Conservation (phyloP, 1,140 invertebrate species). For the Chrysomallon squamiferum region DNA sequence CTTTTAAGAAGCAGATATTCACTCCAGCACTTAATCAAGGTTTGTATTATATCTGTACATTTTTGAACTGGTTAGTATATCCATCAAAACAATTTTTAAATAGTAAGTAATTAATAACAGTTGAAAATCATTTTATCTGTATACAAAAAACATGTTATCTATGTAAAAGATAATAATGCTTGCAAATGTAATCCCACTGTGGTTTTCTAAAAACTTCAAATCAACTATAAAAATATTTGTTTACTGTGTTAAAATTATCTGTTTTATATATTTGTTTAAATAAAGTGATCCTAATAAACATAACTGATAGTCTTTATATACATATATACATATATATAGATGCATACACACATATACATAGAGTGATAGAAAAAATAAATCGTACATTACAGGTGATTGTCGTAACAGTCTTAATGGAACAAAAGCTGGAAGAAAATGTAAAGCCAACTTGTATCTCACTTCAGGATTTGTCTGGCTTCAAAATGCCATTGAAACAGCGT, state of each 20-base stretch:
- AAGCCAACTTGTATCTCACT: slow-evolving; percentile 42
- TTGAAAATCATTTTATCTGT: not conserved
- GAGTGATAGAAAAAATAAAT: not conserved
- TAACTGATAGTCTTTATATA: not conserved
- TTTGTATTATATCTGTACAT: not conserved
- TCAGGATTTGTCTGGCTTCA: slow-evolving; percentile 48
- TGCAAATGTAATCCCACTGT: no score
- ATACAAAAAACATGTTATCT: no score
- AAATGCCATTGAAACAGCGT: slow-evolving; percentile 38
- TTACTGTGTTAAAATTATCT: not conserved
- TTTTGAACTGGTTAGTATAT: not conserved
- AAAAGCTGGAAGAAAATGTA: slow-evolving; percentile 25
- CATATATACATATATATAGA: no score
- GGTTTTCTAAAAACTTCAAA: no score
- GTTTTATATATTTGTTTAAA: not conserved
- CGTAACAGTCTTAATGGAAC: slow-evolving; percentile 4
- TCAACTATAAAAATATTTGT: no score
- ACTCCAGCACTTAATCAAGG: not conserved
- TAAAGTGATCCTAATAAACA: not conserved
- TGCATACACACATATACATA: no score
- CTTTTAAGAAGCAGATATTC: not conserved
- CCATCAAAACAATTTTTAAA: not conserved
- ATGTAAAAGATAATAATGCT: no score
- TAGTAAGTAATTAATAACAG: not conserved
- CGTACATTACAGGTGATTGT: slow-evolving; percentile 14